Base-by-base conservation (phyloP, 1,140 invertebrate genomes). In the Lamellibrachia luymesi region DNA sequence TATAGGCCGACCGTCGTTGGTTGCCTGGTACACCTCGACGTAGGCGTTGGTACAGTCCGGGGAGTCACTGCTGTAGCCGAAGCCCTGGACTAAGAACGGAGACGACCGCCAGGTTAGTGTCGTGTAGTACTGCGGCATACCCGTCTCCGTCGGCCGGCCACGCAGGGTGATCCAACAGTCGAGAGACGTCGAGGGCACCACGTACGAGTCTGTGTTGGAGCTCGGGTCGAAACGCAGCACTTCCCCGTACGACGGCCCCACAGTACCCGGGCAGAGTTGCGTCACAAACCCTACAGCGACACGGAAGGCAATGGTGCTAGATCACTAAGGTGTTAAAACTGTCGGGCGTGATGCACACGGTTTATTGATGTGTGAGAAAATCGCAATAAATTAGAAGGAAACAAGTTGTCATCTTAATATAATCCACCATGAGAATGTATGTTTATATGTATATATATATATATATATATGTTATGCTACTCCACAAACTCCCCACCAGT, bases 111-210 rank as follows among this genome's bases (percentile, higher is more conserved):
- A 91, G 2, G 91, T 50, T 10, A 91, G 49, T 17, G 49, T 91
- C 91, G 17, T 13, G 91, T 91, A 51, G 49, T 51, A 51, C 13
- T 80, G 64, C 64, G 64, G 64, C 64, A 80, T 17, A 0, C 91
- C 91, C 17, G 38, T 10, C 5, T 50, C 91, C 91, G 91, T 91
- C 49, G 91, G 49, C 10, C 27, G 27, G 27, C 92, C 92, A 4
- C 92, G 50, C 27, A 92, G 52, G 4, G 92, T 92, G 50, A 56
- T 92, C 92, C 92, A 92, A 27, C 92, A 92, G 52, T 92, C 51
- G 27, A 92, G 5, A 0, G 92, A 17, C 50, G 5, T 92, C 27
- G 50, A 50, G 2, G 52, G 50, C 27, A 64, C 52, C 17, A 92
- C 51, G 50, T 56, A 92, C 51, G 50, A 38, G 8, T 50, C 51